Conservation (phyloP, 2,113 vertebrate species). For the Halichoeres trimaculatus region DNA sequence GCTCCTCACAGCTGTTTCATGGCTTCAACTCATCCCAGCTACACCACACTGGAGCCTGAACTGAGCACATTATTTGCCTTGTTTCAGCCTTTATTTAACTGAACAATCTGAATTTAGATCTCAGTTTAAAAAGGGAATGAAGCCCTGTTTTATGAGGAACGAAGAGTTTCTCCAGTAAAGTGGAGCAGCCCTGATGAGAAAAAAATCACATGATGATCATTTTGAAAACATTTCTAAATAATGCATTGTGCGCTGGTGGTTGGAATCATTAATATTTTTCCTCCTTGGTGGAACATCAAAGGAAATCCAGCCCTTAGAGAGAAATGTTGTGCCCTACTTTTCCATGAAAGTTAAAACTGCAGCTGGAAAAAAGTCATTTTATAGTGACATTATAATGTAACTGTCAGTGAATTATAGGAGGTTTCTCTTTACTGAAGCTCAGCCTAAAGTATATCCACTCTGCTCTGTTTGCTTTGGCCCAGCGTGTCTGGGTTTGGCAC, state of each 20-base stretch:
- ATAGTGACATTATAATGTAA: slow-evolving; percentile 18
- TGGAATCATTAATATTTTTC: slow-evolving; percentile 14
- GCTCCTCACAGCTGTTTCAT: slow-evolving; percentile 66
- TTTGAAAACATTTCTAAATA: slow-evolving; percentile 55
- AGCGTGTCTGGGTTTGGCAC: slow-evolving; percentile 55
- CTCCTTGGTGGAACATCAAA: slow-evolving; percentile 6
- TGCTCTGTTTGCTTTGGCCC: slow-evolving; percentile 62
- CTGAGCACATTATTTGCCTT: not conserved
- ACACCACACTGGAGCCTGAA: slow-evolving; percentile 21
- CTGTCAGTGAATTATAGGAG: slow-evolving; percentile 16
- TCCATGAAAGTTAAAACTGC: not conserved
- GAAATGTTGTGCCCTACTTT: slow-evolving; percentile 16
- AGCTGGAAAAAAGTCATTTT: slow-evolving; percentile 3
- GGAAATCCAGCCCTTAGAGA: slow-evolving; percentile 15
- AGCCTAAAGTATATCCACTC: slow-evolving; percentile 38
- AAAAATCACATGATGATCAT: slow-evolving; percentile 52
- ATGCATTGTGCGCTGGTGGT: slow-evolving; percentile 5
- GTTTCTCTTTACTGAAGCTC: slow-evolving; percentile 35
- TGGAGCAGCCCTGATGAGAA: slow-evolving; percentile 22
- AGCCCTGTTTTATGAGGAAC: slow-evolving; percentile 32
- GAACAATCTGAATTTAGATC: not conserved
- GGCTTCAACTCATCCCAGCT: slow-evolving; percentile 34
- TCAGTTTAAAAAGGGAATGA: slow-evolving; percentile 12
- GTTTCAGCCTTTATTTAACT: slow-evolving; percentile 1
- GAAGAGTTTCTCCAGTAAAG: slow-evolving; percentile 34